Percentiles rank a stretch among this genome's conserved stretches.
phyloP scores from a whole-genome alignment of 2,797 vertebrate species.

The Acanthornis magna region DNA sequence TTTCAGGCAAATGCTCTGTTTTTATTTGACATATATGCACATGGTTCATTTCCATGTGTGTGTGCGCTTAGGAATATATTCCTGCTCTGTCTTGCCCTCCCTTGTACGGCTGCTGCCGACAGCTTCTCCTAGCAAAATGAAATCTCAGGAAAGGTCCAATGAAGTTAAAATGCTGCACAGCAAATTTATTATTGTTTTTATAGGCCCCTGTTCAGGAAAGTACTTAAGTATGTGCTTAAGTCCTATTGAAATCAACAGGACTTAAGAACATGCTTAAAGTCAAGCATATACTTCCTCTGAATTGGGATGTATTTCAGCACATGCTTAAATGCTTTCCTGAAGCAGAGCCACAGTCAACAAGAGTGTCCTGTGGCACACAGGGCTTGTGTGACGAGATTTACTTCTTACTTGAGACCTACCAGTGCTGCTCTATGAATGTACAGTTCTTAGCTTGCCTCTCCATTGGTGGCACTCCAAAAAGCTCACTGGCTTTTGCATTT shows the following conservation, averaged over 20 bases:
- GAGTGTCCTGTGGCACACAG: neutral
- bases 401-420: conserved; percentile 26
- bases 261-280: conserved; percentile 47
- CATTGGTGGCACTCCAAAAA: conserved; percentile 49
- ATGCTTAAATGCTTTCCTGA: conserved; percentile 59
- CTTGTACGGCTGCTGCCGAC: neutral
- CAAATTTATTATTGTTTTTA: conserved; percentile 42
- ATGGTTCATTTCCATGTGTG: neutral
- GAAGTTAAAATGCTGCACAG: neutral
- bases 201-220: conserved; percentile 27
- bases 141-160: neutral
- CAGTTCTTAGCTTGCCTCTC: conserved; percentile 6
- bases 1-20: conserved; percentile 20
- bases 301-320: conserved; percentile 54
- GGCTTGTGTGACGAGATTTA: conserved; percentile 17
- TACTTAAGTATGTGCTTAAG: conserved; percentile 58
- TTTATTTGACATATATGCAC: conserved; percentile 1
- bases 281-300: conserved; percentile 39
- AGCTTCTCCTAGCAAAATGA: neutral
- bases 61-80: neutral
- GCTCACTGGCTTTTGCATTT: conserved; percentile 50
- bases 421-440: neutral
- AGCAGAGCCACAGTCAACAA: conserved; percentile 34
- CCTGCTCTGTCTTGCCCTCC: neutral
- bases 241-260: conserved; percentile 23